Evolutionary conservation across 2,797 vertebrate genomes (phyloP), one percentile per base, ranked within the genome.

Genomic region (Chelonia mydas): DNA sequence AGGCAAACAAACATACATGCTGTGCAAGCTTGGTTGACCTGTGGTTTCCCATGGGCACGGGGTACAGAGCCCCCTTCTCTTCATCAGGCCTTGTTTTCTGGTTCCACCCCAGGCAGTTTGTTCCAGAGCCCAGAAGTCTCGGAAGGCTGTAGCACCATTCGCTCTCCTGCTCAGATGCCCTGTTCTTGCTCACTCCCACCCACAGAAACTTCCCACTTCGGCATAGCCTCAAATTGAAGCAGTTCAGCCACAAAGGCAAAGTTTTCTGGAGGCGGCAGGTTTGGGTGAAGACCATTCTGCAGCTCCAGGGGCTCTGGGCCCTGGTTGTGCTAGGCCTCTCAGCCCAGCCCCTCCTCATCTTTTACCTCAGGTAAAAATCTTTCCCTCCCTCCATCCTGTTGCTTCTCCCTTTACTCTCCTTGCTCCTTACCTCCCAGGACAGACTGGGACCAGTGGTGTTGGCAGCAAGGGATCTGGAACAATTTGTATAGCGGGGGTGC

Each of bases 321-420:
- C 28, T 8, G 16, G 61, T n/a, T 33, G 28, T 19, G 11, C 65
- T 37, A 4, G 16, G 9, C 4, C 33, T 68, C 7, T n/a, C 65
- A 68, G 61, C n/a, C n/a, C 7, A 37, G 15, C 28, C 31, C 16
- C 61, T n/a, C 61, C 76, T 1, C 68, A 87, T 87, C 86, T 79
- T 90, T 95, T 91, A 77, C 92, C 90, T 94, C 81, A 6, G 57
- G 91, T 81, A 94, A 95, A 95, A 97, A 94, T 84, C 95, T 96
- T 93, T 92, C 95, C 94, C 93, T 95, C 92, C 94, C 91, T 82
- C 89, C 95, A 45, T 84, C 81, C 50, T 54, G 87, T 84, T 81
- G 68, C 51, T 91, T 89, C 87, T 72, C 92, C 76, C 84, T 95
- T 79, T 93, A 91, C 33, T 89, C 90, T 90, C 50, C 50, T 91